Base-by-base conservation (phyloP, 2,888 invertebrate species). In the Ypsolopha scabrella region DNA sequence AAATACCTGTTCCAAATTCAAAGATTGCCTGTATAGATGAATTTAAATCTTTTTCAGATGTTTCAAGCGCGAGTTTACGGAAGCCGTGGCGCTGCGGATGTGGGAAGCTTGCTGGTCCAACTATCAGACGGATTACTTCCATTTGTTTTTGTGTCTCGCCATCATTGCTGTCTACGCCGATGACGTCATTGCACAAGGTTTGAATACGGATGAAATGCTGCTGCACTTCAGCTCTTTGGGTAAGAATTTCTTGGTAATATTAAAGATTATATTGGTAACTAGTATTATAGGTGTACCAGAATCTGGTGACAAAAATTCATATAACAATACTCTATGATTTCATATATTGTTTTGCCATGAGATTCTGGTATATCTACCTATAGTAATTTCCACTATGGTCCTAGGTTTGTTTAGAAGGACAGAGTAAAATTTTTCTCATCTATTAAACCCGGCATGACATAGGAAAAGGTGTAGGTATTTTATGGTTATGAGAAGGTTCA, bases 81-180 rank as follows among this genome's bases (percentile, higher is more conserved):
- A 96, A 72, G 91, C 92, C 10, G 94, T 95, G 39, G 96, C 96
- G 0, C 88, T 97, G 45, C 88, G 93, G 37, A 96, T 97, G 93
- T 97, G 97, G 97, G 96, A 98, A 81, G 94, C 97, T 2, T 98
- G 98, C 80, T 98, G 98, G 98, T 94, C 97, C 0, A 96, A 96
- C 81, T 97, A 96, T 76, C 91, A 97, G 68, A 98, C 98, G 0
- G 96, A 97, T 74, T 97, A 97, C 76, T 98, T 98, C 83, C 97
- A 98, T 70, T 86, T 98, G 65, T 98, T 98, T 80, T 88, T 98
- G 52, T 97, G 97, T 70, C 88, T 97, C 60, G 95, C 98, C 51
- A 97, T 98, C 64, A 93, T 98, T 56, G 93, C 94, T 41, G 94
- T 97, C 36, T 98, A 98, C 70, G 94, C 94, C 3, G 96, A 96